phyloP scores from a whole-genome alignment of 2,888 invertebrate species.

The Platerodrilus igneus region DNA sequence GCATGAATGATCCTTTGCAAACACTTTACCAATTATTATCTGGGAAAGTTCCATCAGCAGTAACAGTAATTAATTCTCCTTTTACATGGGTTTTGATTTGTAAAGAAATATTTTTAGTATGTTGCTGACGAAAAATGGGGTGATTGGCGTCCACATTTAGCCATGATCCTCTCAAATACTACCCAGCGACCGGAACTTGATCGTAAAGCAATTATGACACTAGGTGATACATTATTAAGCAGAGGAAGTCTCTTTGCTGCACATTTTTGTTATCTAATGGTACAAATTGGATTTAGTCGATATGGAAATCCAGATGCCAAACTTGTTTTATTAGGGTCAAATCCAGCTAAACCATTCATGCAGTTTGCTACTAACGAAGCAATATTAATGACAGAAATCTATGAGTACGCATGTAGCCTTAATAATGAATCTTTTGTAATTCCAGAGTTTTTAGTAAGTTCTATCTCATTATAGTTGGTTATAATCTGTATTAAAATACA shows the following conservation, averaged over 20 bases:
- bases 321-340: constrained; percentile 75
- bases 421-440: constrained; percentile 70
- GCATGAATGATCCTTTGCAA: constrained; percentile 83
- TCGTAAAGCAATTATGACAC: constrained; percentile 67
- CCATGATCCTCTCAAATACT: constrained; percentile 88
- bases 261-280: constrained; percentile 94
- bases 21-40: constrained; percentile 90
- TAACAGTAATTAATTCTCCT: too few relatives aligned
- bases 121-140: constrained; percentile 72
- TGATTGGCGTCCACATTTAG: constrained; percentile 95
- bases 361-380: constrained; percentile 77
- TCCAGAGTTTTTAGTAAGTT: constrained; percentile 64
- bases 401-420: constrained; percentile 86
- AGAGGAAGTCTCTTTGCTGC: constrained; percentile 85
- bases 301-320: constrained; percentile 56
- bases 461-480: constrained; percentile 3
- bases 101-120: constrained; percentile 48
- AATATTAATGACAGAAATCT: constrained; percentile 91
- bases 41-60: constrained; percentile 72
- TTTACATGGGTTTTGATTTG: too few relatives aligned
- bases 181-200: constrained; percentile 72
- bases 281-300: constrained; percentile 57
- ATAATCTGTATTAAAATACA: constrained; percentile 2
- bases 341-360: constrained; percentile 58
- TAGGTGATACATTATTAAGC: constrained; percentile 66